Evolutionary conservation across 2,888 invertebrate genomes (phyloP).

Genomic region (Heptascelio sp.): DNA sequence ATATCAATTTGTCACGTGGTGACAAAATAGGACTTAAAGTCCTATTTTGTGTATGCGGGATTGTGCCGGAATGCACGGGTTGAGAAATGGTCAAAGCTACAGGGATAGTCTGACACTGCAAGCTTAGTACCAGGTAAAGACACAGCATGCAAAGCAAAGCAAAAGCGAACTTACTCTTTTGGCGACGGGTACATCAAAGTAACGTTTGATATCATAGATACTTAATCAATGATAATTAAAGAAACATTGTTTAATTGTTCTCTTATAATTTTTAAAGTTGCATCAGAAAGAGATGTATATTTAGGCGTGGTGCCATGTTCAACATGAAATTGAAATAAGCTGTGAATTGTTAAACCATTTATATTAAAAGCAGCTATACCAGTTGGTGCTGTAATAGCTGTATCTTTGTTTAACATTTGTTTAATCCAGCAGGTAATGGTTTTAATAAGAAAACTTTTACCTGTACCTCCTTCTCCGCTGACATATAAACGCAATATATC

Average conservation of each 20-base stretch:
- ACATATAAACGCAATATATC: slow-evolving; percentile 41
- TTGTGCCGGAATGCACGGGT: too few species aligned
- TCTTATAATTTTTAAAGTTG: slow-evolving; percentile 69
- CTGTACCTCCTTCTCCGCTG: slow-evolving; percentile 76
- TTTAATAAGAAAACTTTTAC: slow-evolving; percentile 74
- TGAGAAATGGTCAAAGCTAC: too few species aligned
- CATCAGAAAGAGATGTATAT: slow-evolving; percentile 75
- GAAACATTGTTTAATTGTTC: slow-evolving; percentile 74
- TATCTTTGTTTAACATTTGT: slow-evolving; percentile 70
- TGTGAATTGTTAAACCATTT: slow-evolving; percentile 75
- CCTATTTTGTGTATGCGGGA: too few species aligned
- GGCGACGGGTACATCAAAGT: too few species aligned
- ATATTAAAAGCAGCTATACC: slow-evolving; percentile 80
- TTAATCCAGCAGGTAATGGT: neutral
- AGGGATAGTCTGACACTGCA: too few species aligned
- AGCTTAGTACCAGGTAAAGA: too few species aligned
- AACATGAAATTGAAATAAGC: slow-evolving; percentile 76
- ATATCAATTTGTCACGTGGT: too few species aligned
- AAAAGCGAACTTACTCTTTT: too few species aligned
- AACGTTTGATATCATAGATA: slow-evolving; percentile 69
- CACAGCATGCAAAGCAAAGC: too few species aligned
- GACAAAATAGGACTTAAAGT: too few species aligned
- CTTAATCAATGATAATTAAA: slow-evolving; percentile 77
- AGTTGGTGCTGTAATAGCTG: slow-evolving; percentile 76
- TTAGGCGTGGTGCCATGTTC: slow-evolving; percentile 75